Percentiles rank a stretch among this genome's conserved stretches.
These are phyloP conservation scores for Mugil cephalus DNA, from an alignment of 2,113 vertebrate species.

Conservation along the genomic window DNA sequence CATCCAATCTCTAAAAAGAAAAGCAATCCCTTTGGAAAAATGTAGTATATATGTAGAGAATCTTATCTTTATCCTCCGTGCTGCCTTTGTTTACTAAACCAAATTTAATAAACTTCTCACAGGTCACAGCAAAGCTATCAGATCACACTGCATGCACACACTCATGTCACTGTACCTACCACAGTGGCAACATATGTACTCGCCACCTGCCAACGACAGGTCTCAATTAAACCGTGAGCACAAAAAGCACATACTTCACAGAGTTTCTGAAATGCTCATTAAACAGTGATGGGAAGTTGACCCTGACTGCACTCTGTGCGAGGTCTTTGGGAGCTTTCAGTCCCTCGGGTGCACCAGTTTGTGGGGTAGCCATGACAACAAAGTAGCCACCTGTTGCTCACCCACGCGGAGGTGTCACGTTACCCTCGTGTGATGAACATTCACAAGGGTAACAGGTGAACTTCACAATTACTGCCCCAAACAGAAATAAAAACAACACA, in stretches of 20 bases:
- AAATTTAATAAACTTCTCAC: background rate
- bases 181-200: slow-evolving; percentile 81
- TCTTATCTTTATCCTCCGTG: no score
- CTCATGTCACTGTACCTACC: slow-evolving; percentile 76
- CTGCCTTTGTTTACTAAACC: background rate
- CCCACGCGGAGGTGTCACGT: slow-evolving; percentile 54
- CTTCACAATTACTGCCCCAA: background rate
- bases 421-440: slow-evolving; percentile 29
- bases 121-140: slow-evolving; percentile 27
- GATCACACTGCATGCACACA: slow-evolving; percentile 63
- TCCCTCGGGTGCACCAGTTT: slow-evolving; percentile 30
- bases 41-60: no score
- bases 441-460: background rate
- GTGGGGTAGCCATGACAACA: slow-evolving; percentile 67
- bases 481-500: background rate
- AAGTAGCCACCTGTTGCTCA: slow-evolving; percentile 57
- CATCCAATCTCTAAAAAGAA: no score
- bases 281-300: slow-evolving; percentile 60
- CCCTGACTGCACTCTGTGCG: slow-evolving; percentile 9
- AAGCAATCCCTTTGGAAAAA: no score
- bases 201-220: slow-evolving; percentile 78
- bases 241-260: slow-evolving; percentile 11
- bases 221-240: slow-evolving; percentile 49
- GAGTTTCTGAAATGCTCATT: slow-evolving; percentile 41
- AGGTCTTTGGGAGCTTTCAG: slow-evolving; percentile 24